phyloP scores from a whole-genome alignment of 2,888 invertebrate genomes.

The Lomographa bimaculata region DNA sequence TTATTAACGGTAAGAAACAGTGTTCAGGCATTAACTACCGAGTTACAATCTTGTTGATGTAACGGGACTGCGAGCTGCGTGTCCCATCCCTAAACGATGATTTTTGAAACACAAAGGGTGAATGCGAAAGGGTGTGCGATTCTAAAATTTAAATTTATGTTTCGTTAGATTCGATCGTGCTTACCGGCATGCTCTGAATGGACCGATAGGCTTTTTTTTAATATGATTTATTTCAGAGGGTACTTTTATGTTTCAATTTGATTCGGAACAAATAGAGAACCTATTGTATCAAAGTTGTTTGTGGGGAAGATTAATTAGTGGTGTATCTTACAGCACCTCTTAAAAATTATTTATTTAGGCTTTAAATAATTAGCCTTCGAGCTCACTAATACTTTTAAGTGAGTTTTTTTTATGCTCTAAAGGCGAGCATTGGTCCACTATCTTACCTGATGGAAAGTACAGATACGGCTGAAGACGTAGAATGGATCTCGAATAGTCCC shows the following conservation, averaged over 20 bases:
- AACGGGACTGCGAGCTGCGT: too few species aligned
- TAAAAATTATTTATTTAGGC: too few species aligned
- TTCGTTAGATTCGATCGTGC: conserved; percentile 80
- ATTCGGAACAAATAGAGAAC: conserved; percentile 43
- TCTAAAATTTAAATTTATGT: conserved; percentile 83
- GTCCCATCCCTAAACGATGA: conserved; percentile 27
- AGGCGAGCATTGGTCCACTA: too few species aligned
- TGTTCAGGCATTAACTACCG: too few species aligned
- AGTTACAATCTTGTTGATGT: too few species aligned
- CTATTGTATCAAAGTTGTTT: conserved; percentile 28
- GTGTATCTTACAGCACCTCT: too few species aligned
- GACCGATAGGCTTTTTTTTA: conserved; percentile 66
- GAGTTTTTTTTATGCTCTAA: background rate
- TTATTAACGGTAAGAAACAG: too few species aligned
- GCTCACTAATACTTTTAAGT: background rate
- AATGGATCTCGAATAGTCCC: too few species aligned
- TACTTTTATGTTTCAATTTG: conserved; percentile 51
- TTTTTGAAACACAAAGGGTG: conserved; percentile 59
- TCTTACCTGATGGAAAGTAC: too few species aligned
- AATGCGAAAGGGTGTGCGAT: conserved; percentile 55
- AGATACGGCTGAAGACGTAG: too few species aligned
- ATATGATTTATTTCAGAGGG: conserved; percentile 72
- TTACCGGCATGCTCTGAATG: conserved; percentile 69
- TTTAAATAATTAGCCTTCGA: too few species aligned
- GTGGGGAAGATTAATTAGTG: conserved; percentile 1